Conservation (phyloP, 2,797 vertebrate species). For the Limosa lapponica region DNA sequence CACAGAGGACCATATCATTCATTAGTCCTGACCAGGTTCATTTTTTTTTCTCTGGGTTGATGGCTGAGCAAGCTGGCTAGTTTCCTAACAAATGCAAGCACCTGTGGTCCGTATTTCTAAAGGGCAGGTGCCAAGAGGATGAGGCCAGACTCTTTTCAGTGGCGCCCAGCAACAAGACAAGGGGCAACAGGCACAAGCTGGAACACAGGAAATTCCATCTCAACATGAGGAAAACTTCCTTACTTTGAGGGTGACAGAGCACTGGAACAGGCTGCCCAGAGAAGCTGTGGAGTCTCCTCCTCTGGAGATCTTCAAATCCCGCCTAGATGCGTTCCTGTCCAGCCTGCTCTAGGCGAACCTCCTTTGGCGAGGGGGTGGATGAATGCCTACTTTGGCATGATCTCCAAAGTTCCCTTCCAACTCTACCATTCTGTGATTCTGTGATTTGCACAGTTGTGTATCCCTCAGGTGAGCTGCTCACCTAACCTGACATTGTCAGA, state of each 20-base stretch:
- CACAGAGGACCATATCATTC: neutral
- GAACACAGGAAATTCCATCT: neutral
- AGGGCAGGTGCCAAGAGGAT: neutral
- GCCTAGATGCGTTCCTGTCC: neutral
- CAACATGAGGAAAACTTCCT: neutral
- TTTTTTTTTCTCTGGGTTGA: neutral
- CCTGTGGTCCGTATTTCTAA: neutral
- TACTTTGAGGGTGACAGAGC: neutral
- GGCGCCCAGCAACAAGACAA: neutral
- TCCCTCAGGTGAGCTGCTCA: neutral
- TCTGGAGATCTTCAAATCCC: neutral
- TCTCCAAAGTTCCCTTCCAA: neutral
- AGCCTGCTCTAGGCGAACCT: neutral
- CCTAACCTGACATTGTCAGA: neutral
- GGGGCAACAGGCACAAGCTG: neutral
- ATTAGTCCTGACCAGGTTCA: neutral
- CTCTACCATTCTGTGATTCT: neutral
- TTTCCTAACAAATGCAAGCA: fast-evolving
- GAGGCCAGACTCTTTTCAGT: neutral
- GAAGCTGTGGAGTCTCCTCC: neutral
- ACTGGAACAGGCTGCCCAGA: neutral
- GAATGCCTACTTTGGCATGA: too few relatives aligned
- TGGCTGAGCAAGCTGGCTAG: neutral
- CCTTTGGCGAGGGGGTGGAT: neutral
- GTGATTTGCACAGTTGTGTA: neutral